phyloP scores from a whole-genome alignment of 2,113 vertebrate genomes.

The Phycodurus eques region DNA sequence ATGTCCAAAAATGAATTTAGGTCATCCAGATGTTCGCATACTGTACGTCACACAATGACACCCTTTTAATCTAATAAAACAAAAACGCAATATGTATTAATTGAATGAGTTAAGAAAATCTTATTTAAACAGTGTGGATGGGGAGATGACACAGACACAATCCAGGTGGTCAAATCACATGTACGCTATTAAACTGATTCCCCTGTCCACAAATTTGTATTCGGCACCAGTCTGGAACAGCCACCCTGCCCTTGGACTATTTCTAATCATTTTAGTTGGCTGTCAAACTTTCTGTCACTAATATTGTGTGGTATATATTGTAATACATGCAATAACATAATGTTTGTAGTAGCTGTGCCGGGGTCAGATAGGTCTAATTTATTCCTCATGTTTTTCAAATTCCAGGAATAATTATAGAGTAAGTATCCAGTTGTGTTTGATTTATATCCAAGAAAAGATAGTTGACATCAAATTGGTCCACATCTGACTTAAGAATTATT shows the following conservation, averaged over 20 bases:
- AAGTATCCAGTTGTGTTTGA: no score
- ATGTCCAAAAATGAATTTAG: conserved; percentile 51
- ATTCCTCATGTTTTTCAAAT: no score
- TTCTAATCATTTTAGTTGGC: neutral
- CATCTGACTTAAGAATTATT: no score
- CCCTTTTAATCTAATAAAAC: conserved; percentile 24
- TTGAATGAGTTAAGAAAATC: conserved; percentile 22
- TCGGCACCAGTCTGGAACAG: neutral
- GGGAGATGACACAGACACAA: neutral
- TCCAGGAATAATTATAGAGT: no score
- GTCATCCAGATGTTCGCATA: conserved; percentile 38
- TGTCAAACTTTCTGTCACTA: neutral
- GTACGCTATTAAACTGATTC: neutral
- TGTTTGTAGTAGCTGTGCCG: no score
- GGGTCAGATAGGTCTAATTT: no score
- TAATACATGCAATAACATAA: no score
- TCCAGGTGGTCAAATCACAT: conserved; percentile 11
- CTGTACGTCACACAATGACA: conserved; percentile 34
- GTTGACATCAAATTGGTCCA: no score
- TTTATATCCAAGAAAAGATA: no score
- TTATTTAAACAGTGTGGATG: neutral
- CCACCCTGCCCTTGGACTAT: neutral
- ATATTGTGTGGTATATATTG: neutral
- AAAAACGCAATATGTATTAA: conserved; percentile 21
- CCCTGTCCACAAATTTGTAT: neutral